phyloP scores from a whole-genome alignment of 2,888 invertebrate species.

The Thalpophila matura region DNA sequence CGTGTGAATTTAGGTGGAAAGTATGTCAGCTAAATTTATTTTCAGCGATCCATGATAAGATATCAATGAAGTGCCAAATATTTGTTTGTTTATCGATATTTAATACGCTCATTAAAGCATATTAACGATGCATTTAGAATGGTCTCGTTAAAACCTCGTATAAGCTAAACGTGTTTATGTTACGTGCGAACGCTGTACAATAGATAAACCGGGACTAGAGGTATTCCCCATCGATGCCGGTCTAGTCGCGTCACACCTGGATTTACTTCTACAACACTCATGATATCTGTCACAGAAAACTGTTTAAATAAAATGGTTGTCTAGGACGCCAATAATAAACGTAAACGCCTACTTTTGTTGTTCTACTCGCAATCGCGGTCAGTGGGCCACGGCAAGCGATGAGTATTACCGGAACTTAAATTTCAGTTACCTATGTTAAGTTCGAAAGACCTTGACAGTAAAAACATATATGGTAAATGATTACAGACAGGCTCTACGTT shows the following conservation, averaged over 20 bases:
- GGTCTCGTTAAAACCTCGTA: constrained; percentile 41
- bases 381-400: constrained; percentile 86
- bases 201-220: constrained; percentile 38
- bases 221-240: constrained; percentile 36
- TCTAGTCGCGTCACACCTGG: constrained; percentile 28
- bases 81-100: constrained; percentile 31
- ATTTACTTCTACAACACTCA: constrained; percentile 38
- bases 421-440: constrained; percentile 70
- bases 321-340: constrained; percentile 67
- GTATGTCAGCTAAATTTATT: constrained; percentile 11
- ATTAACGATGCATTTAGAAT: constrained; percentile 35
- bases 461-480: constrained; percentile 52
- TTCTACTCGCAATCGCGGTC: constrained; percentile 82
- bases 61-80: constrained; percentile 27
- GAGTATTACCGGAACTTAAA: constrained; percentile 83
- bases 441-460: constrained; percentile 74
- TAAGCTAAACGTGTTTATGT: constrained; percentile 56
- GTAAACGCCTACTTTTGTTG: constrained; percentile 78
- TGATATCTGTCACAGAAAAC: constrained; percentile 43
- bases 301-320: constrained; percentile 52
- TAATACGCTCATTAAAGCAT: constrained; percentile 38
- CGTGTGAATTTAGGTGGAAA: constrained; percentile 13
- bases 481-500: constrained; percentile 36
- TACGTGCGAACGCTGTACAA: constrained; percentile 54
- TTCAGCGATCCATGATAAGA: constrained; percentile 25